A percentile compares a stretch with the other conserved stretches of the same genome.
phyloP scores from a whole-genome alignment of 2,888 invertebrate species.

The Ennomos quercinarius region DNA sequence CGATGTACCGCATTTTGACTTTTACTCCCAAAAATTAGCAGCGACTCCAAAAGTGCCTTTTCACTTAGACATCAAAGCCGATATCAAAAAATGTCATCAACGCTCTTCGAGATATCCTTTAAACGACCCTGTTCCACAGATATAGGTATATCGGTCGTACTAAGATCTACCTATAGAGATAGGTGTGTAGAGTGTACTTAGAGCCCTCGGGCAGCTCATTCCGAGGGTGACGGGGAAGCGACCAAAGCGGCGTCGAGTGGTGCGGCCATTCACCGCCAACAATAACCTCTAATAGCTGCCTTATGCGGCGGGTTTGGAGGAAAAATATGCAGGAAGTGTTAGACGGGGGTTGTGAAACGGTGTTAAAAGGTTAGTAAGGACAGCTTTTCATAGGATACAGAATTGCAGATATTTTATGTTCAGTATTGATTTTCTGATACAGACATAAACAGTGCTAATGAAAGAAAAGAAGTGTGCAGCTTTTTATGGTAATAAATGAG shows the following conservation, averaged over 20 bases:
- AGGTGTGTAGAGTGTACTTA: slow-evolving; percentile 21
- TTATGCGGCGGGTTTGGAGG: slow-evolving; percentile 47
- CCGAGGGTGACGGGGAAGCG: slow-evolving; percentile 61
- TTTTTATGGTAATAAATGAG: no score
- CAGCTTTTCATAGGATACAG: no score
- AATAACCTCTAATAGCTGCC: slow-evolving; percentile 66
- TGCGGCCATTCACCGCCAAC: slow-evolving; percentile 63
- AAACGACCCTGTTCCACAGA: not conserved
- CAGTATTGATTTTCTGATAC: no score
- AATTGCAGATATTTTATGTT: no score
- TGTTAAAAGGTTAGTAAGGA: not conserved
- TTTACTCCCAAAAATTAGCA: slow-evolving; percentile 5
- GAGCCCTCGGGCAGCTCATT: slow-evolving; percentile 53
- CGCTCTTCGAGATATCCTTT: slow-evolving; percentile 8
- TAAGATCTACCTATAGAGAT: slow-evolving; percentile 16
- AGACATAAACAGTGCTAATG: no score
- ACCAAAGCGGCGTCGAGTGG: slow-evolving; percentile 60
- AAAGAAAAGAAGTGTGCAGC: no score
- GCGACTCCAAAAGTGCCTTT: not conserved
- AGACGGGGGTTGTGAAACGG: slow-evolving; percentile 5
- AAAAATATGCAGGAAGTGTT: slow-evolving; percentile 23
- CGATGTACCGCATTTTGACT: not conserved
- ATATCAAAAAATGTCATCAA: not conserved
- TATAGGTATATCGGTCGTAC: no score
- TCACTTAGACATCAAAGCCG: slow-evolving; percentile 3